A percentile compares a stretch with the other conserved stretches of the same genome.
phyloP scores from a whole-genome alignment of 2,888 invertebrate species.

The Heliconius cydno region DNA sequence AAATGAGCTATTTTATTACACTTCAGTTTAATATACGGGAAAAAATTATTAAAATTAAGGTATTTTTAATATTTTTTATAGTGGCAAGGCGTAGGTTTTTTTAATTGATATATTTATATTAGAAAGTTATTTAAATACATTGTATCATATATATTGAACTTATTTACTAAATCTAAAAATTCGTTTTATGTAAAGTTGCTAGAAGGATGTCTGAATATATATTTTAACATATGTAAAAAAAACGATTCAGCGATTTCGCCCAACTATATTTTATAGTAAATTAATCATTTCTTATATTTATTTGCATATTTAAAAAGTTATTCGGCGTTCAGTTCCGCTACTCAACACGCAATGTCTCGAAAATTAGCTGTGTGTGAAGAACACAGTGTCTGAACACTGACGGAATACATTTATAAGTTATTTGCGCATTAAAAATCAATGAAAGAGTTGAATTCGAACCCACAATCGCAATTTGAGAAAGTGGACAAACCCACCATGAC shows the following conservation, averaged over 20 bases:
- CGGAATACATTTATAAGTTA: too few species aligned
- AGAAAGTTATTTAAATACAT: background rate
- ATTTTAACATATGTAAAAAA: too few species aligned
- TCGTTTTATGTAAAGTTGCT: too few species aligned
- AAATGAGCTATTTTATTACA: constrained; percentile 44
- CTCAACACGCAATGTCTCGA: too few species aligned
- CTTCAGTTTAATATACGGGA: background rate
- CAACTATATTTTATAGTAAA: too few species aligned
- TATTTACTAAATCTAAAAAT: background rate
- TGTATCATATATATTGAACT: background rate
- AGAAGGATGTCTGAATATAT: too few species aligned
- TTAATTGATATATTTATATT: background rate
- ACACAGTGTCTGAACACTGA: too few species aligned
- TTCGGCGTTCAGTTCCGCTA: background rate
- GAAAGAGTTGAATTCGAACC: background rate
- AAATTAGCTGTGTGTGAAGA: too few species aligned
- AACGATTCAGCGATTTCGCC: too few species aligned
- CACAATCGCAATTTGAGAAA: background rate
- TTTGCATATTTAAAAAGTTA: background rate
- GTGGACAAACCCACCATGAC: background rate
- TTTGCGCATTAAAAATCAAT: too few species aligned
- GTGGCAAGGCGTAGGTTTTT: background rate
- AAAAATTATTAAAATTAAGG: background rate
- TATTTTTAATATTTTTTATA: background rate
- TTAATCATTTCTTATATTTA: too few species aligned